These are phyloP conservation scores for Trinorchestia longiramus DNA, from an alignment of 1,140 invertebrate species.

Conservation along the genomic window DNA sequence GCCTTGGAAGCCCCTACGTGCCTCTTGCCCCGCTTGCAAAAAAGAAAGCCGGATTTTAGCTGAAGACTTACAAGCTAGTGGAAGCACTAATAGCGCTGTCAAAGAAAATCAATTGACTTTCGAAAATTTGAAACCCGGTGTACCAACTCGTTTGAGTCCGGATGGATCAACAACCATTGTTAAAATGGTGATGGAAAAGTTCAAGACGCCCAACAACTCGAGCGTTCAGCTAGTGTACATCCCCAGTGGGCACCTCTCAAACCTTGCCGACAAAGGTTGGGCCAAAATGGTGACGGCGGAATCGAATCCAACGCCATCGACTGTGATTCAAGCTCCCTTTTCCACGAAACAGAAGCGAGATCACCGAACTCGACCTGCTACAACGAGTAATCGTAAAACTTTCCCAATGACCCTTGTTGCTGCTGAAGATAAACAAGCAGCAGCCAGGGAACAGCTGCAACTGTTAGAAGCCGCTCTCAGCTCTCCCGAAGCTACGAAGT, in stretches of 20 bases:
- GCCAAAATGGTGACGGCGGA: neutral
- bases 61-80: neutral
- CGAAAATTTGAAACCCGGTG: slow-evolving; percentile 40
- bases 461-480: slow-evolving; percentile 44
- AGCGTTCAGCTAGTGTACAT: slow-evolving; percentile 46
- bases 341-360: slow-evolving; percentile 14
- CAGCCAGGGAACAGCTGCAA: slow-evolving; percentile 34
- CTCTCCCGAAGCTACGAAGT: slow-evolving; percentile 6
- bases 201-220: slow-evolving; percentile 17
- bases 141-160: slow-evolving; percentile 27
- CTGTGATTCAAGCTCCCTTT: neutral
- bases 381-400: neutral
- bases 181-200: slow-evolving; percentile 35
- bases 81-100: neutral
- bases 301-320: neutral
- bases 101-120: neutral
- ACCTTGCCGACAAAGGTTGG: neutral
- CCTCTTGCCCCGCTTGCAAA: slow-evolving; percentile 1
- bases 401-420: slow-evolving; percentile 24
- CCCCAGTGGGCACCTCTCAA: neutral
- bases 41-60: neutral
- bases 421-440: neutral
- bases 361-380: neutral
- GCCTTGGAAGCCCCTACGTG: neutral
- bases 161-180: slow-evolving; percentile 45